Evolutionary conservation across 2,888 invertebrate genomes (phyloP).

Genomic region (Watsonalla binaria): DNA sequence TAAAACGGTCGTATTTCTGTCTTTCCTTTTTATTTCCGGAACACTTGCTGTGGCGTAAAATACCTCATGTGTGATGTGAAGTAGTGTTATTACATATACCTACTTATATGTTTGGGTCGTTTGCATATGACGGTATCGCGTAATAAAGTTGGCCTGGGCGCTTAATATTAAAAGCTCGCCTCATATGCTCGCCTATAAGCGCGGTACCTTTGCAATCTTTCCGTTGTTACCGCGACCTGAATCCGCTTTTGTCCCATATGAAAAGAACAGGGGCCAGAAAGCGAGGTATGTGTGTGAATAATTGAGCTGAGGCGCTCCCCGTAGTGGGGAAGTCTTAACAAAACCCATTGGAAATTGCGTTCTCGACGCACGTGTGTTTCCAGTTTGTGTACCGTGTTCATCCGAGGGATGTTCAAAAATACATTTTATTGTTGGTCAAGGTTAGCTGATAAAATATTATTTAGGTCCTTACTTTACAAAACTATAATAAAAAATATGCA

Average conservation of each 20-base stretch:
- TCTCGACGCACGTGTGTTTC: slow-evolving; percentile 27
- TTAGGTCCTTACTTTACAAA: no score
- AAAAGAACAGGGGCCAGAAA: slow-evolving; percentile 66
- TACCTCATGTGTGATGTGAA: slow-evolving; percentile 5
- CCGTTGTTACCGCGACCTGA: slow-evolving; percentile 70
- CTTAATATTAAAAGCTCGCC: slow-evolving; percentile 68
- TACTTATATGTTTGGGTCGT: slow-evolving; percentile 24
- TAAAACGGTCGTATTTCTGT: slow-evolving; percentile 27
- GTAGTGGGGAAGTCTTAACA: slow-evolving; percentile 59
- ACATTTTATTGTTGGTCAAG: background rate
- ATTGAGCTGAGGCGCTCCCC: slow-evolving; percentile 59
- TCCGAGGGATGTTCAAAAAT: background rate
- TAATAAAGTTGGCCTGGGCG: slow-evolving; percentile 54
- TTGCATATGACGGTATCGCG: slow-evolving; percentile 43
- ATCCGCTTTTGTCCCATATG: slow-evolving; percentile 68
- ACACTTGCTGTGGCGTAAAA: slow-evolving; percentile 25
- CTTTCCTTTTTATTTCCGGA: slow-evolving; percentile 25
- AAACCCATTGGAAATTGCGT: slow-evolving; percentile 52
- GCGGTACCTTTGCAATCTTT: slow-evolving; percentile 59
- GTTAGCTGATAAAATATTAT: background rate
- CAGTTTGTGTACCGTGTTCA: background rate
- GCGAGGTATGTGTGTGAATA: slow-evolving; percentile 68
- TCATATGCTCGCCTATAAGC: slow-evolving; percentile 38
- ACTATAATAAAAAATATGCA: no score
- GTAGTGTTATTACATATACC: slow-evolving; percentile 8